Percentiles rank a stretch among this genome's conserved stretches.
These are phyloP conservation scores for Labeo calbasu DNA, from an alignment of 2,797 vertebrate genomes.

Conservation along the genomic window DNA sequence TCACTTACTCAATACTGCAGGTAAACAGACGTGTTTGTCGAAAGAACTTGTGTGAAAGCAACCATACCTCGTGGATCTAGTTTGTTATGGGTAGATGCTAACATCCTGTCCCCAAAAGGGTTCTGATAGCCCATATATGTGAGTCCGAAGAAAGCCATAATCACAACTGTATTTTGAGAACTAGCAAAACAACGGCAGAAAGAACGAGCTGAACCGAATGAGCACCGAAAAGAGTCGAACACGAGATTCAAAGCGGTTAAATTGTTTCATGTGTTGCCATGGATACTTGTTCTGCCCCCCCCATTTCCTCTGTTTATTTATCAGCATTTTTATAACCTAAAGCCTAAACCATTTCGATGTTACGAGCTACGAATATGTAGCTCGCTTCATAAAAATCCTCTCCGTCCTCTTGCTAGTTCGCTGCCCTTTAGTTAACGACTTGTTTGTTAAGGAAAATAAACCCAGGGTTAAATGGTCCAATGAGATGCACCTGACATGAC, in stretches of 20 bases:
- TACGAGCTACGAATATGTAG: no score
- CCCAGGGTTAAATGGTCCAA: background rate
- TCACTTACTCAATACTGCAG: background rate
- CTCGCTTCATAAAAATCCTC: background rate
- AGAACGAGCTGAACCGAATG: no score
- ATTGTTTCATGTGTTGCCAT: conserved; percentile 55
- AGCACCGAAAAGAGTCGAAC: background rate
- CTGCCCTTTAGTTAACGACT: background rate
- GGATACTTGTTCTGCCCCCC: conserved; percentile 51
- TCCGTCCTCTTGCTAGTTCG: background rate
- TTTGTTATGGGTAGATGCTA: conserved; percentile 34
- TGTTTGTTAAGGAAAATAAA: background rate
- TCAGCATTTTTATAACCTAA: background rate
- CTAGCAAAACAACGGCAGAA: background rate
- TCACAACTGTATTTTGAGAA: background rate
- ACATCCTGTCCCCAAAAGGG: conserved; percentile 68
- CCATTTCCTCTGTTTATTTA: background rate
- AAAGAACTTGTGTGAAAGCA: background rate
- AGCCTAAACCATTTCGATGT: background rate
- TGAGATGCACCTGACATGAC: conserved; percentile 5
- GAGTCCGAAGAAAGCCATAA: conserved; percentile 82
- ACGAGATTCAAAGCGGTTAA: background rate
- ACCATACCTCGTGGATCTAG: conserved; percentile 38
- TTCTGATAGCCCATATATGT: conserved; percentile 78
- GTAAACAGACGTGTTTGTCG: background rate